Base-by-base conservation (phyloP, 2,797 vertebrate species). In the Epinephelus coioides region DNA sequence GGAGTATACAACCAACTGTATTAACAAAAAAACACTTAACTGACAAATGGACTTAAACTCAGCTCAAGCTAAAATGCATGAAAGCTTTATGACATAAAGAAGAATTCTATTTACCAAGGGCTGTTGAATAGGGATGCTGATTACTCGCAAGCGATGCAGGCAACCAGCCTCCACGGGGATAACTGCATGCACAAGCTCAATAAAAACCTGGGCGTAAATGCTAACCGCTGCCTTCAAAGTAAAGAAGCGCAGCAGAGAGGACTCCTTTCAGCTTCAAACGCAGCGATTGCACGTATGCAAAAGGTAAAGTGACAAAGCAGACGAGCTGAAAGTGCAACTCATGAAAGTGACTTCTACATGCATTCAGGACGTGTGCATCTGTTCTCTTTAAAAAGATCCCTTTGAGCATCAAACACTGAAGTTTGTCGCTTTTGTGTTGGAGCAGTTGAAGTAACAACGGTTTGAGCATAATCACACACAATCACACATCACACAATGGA, bases 181-280 rank as follows among this genome's bases (percentile, higher is more conserved):
- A 65, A 50, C 25, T n/a, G 40, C 70, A 59, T 23, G 9, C 50
- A 9, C 34, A 81, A 66, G 51, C 46, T 75, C 49, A 34, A 43
- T 69, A 8, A 63, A 27, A 73, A 77, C 56, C 51, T 69, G 7
- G 34, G 59, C 13, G 27, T 43, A 70, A 70, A 76, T 78, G 30
- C 66, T 38, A 59, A 11, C 65, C 43, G 21, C 44, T 73, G 55
- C 7, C 12, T 25, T 73, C 30, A 53, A 19, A 59, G 34, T 10
- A 9, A 2, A 0, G 34, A 7, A 71, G 21, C 46, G 55, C 5
- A 23, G 30, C 25, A 49, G 43, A 56, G 47, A 64, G 17, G 10
- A 23, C 21, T 25, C n/a, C 11, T 40, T 70, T 56, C 69, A 53
- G 0, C 56, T 63, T 69, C 21, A 75, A 76, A 49, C 10, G 51